phyloP scores from a whole-genome alignment of 2,888 invertebrate species.

The Amiota communis region DNA sequence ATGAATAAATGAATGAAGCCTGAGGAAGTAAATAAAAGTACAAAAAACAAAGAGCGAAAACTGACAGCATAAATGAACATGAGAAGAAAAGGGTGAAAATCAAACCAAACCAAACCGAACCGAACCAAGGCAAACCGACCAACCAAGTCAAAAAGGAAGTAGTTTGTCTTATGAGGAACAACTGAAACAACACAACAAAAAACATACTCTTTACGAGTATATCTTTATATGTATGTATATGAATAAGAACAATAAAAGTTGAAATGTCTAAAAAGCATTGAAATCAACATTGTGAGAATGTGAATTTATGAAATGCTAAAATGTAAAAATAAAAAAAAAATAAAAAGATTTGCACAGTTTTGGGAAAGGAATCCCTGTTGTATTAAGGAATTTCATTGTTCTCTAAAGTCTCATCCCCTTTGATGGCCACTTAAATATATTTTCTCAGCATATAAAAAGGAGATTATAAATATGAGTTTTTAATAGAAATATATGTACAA shows the following conservation, averaged over 20 bases:
- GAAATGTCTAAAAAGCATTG: not conserved
- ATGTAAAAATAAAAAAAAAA: not conserved
- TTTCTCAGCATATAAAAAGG: no score
- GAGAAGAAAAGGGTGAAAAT: not conserved
- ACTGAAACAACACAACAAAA: not conserved
- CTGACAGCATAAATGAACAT: not conserved
- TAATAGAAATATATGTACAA: no score
- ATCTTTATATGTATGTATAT: not conserved
- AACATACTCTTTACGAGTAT: no score
- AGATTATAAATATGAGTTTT: no score
- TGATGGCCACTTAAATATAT: no score
- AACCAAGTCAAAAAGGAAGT: constrained; percentile 10
- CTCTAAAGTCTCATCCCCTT: no score
- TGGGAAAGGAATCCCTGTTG: no score
- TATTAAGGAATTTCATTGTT: no score
- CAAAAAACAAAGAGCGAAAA: not conserved
- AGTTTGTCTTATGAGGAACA: not conserved
- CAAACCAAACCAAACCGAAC: not conserved
- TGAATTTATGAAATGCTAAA: not conserved
- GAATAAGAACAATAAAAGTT: constrained; percentile 2
- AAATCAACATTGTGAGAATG: constrained; percentile 4
- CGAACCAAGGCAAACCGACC: not conserved
- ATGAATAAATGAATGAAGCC: not conserved
- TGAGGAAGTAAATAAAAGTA: not conserved
- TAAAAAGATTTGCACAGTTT: not conserved